These are phyloP conservation scores for Lacerta viridis DNA, from an alignment of 2,797 vertebrate genomes.

Conservation along the genomic window DNA sequence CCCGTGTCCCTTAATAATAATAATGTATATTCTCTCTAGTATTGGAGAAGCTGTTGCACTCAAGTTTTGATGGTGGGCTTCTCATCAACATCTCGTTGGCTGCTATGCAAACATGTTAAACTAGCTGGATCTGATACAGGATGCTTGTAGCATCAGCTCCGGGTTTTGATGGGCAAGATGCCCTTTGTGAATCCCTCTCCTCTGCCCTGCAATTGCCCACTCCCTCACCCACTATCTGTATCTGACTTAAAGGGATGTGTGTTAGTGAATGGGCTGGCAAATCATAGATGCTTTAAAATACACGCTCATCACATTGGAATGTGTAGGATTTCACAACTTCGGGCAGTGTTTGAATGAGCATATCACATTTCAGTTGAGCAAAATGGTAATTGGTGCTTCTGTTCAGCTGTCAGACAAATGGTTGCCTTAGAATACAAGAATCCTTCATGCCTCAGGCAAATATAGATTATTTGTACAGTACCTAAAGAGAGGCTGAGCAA, in stretches of 20 bases:
- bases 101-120: no score
- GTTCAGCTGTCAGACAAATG: conserved; percentile 6
- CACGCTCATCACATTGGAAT: neutral
- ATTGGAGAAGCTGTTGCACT: no score
- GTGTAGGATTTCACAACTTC: neutral
- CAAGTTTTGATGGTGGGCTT: no score
- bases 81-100: no score
- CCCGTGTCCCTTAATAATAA: no score
- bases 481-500: neutral
- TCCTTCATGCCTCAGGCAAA: neutral
- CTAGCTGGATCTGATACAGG: no score
- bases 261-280: neutral
- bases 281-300: neutral
- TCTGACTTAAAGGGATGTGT: neutral
- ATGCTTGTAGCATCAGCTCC: no score
- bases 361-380: neutral
- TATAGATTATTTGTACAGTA: neutral
- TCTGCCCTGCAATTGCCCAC: neutral
- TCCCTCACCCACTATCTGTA: neutral
- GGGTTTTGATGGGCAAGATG: neutral
- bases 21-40: no score
- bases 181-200: no score
- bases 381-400: neutral
- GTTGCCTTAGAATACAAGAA: neutral
- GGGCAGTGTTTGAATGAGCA: neutral